Conservation (phyloP, 1,140 invertebrate genomes). For the Drosophila paulistorum region DNA sequence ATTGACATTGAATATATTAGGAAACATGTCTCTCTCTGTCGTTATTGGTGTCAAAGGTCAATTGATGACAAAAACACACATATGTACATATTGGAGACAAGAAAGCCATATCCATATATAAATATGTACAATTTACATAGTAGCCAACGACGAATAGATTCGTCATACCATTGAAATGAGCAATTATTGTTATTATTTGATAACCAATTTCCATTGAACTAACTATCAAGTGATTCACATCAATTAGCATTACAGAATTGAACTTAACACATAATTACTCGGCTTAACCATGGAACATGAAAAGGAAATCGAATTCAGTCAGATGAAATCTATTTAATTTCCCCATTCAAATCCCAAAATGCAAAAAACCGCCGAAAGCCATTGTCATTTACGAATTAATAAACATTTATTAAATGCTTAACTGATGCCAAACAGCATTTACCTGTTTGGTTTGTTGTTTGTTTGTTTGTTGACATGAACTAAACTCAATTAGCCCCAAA, state of each 20-base stretch:
- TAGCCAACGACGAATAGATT: not conserved
- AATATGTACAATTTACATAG: not conserved
- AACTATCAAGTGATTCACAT: too few relatives aligned
- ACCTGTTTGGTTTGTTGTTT: conserved; percentile 21
- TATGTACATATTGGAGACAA: not conserved
- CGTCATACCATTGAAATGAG: not conserved
- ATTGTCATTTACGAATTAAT: not conserved
- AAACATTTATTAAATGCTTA: conserved; percentile 5
- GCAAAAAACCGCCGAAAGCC: not conserved
- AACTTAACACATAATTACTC: too few relatives aligned
- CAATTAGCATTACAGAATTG: too few relatives aligned
- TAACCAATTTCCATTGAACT: not conserved
- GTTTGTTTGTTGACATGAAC: conserved; percentile 39
- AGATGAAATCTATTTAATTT: too few relatives aligned
- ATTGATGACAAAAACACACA: conserved; percentile 17
- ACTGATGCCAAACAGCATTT: conserved; percentile 2
- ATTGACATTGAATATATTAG: conserved; percentile 69
- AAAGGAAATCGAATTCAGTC: too few relatives aligned
- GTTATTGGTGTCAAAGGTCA: conserved; percentile 33
- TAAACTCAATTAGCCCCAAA: conserved; percentile 52
- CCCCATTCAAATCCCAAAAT: too few relatives aligned
- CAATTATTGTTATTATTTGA: not conserved
- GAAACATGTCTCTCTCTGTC: conserved; percentile 36
- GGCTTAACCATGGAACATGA: too few relatives aligned
- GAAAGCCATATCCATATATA: not conserved